These are phyloP conservation scores for Scelioninae gen. 1 DNA, from an alignment of 2,888 invertebrate species.

Conservation along the genomic window DNA sequence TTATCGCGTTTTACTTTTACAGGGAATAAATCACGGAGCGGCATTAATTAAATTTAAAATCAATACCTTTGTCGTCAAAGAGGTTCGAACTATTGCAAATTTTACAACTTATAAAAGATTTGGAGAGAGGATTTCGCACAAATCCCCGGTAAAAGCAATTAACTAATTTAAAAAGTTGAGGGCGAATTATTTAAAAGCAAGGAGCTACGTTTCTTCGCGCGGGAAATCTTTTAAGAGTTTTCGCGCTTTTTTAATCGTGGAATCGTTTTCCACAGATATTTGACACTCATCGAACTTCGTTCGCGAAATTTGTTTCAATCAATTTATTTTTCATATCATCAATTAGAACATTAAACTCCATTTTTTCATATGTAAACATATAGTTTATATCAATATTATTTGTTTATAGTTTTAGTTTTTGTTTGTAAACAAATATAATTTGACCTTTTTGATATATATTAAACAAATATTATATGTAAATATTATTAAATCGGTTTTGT, in stretches of 20 bases:
- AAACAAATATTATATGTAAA: too few species aligned
- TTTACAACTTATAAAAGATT: conserved; percentile 43
- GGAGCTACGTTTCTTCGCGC: conserved; percentile 14
- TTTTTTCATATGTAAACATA: too few species aligned
- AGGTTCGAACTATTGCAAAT: conserved; percentile 36
- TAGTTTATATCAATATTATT: too few species aligned
- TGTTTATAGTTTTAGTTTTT: too few species aligned
- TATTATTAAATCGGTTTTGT: too few species aligned
- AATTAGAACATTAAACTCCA: background rate
- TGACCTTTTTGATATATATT: too few species aligned
- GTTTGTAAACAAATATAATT: too few species aligned
- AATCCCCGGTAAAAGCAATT: conserved; percentile 36
- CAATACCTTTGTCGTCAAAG: conserved; percentile 54
- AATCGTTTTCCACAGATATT: conserved; percentile 2
- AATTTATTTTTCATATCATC: background rate
- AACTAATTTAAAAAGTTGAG: conserved; percentile 48
- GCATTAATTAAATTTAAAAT: conserved; percentile 63
- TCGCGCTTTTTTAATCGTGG: background rate
- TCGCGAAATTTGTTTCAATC: background rate
- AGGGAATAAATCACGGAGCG: conserved; percentile 32
- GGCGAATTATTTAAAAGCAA: conserved; percentile 30
- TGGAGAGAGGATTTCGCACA: conserved; percentile 18
- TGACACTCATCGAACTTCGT: conserved; percentile 1
- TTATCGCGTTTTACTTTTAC: conserved; percentile 51
- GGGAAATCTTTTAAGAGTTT: conserved; percentile 47